Evolutionary conservation across 1,140 invertebrate species (phyloP).

Genomic region (Ceratitis capitata): DNA sequence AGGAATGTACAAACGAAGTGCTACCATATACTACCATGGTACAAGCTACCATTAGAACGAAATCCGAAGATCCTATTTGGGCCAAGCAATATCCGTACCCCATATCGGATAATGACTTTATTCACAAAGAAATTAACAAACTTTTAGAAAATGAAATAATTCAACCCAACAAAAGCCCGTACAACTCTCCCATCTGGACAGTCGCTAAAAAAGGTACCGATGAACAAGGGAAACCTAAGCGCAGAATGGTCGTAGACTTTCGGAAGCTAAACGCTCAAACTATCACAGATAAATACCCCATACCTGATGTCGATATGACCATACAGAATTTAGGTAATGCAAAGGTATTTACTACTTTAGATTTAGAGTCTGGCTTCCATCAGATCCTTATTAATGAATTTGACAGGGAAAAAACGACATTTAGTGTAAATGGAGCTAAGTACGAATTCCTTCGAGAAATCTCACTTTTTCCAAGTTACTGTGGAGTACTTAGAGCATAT

Average conservation of each 20-base stretch:
- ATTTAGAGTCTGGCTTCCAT: too few species aligned
- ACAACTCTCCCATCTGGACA: background rate
- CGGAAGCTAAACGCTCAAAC: background rate
- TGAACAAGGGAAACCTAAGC: background rate
- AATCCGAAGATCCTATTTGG: constrained; percentile 5
- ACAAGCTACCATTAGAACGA: constrained; percentile 19
- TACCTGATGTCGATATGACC: too few species aligned
- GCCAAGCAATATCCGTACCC: background rate
- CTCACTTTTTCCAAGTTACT: background rate
- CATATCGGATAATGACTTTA: background rate
- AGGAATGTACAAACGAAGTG: too few species aligned
- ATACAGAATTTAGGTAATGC: too few species aligned
- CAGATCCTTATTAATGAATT: too few species aligned
- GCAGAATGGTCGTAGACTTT: background rate
- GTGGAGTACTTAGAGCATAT: background rate
- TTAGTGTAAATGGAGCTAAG: background rate
- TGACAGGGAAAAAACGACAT: too few species aligned
- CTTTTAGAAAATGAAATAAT: background rate
- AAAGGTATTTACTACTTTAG: too few species aligned
- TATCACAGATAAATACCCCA: too few species aligned
- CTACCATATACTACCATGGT: background rate
- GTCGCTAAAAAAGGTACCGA: background rate
- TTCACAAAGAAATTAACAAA: too few species aligned
- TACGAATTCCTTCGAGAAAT: background rate
- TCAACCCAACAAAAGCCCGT: background rate